Conservation (phyloP, 2,888 invertebrate species). For the Clusia tigrina region DNA sequence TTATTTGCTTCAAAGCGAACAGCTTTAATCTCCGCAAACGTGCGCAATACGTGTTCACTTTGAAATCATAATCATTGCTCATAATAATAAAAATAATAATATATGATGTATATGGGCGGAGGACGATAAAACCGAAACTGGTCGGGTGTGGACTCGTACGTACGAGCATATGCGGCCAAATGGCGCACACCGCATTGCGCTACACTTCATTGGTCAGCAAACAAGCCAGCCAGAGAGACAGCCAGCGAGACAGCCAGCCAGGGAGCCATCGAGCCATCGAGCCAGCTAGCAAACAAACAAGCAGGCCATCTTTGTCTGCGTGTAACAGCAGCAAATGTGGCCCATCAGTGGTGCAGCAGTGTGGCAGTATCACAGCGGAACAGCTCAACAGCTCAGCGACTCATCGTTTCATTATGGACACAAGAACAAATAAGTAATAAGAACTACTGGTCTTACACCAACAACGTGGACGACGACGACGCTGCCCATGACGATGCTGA, state of each 20-base stretch:
- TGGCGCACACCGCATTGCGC: no score
- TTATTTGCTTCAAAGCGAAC: neutral
- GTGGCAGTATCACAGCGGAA: no score
- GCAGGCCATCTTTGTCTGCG: neutral
- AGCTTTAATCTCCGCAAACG: neutral
- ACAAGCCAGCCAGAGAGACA: no score
- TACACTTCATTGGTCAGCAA: constrained; percentile 29
- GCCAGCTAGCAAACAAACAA: neutral
- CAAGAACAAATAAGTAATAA: constrained; percentile 48
- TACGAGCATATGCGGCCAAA: neutral
- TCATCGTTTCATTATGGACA: constrained; percentile 22
- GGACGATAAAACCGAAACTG: constrained; percentile 23
- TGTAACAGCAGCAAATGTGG: no score
- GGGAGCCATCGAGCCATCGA: no score
- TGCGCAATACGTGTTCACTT: constrained; percentile 39
- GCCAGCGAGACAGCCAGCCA: no score
- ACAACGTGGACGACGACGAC: neutral
- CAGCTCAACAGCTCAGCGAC: no score
- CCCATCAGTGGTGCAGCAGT: no score
- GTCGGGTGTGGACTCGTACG: neutral
- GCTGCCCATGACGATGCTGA: neutral
- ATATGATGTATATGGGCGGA: constrained; percentile 45
- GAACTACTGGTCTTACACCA: constrained; percentile 48
- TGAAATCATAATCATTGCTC: constrained; percentile 44
- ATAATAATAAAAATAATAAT: constrained; percentile 47